These are phyloP conservation scores for Parauchenoglanis punctatus DNA, from an alignment of 2,797 vertebrate species.

Conservation along the genomic window DNA sequence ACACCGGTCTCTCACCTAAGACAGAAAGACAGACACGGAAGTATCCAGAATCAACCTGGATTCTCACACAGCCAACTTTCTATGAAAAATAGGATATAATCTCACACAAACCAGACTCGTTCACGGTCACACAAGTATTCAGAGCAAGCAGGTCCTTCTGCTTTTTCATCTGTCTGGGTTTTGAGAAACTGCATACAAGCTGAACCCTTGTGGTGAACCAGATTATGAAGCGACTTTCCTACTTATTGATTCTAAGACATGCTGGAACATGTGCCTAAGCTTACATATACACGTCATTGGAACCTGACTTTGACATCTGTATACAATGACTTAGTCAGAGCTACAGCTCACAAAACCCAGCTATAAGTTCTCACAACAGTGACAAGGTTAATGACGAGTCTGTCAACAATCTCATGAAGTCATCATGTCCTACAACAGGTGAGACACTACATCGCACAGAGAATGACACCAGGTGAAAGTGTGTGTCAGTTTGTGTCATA, in stretches of 20 bases:
- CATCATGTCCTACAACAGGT: neutral
- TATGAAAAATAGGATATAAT: neutral
- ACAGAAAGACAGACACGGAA: neutral
- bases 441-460: slow-evolving; percentile 9
- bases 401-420: slow-evolving; percentile 33
- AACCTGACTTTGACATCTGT: neutral
- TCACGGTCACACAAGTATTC: neutral
- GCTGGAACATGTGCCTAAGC: neutral
- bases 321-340: neutral
- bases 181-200: neutral
- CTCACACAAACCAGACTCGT: neutral
- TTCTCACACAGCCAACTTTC: neutral
- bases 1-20: neutral
- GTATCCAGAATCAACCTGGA: neutral
- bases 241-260: neutral
- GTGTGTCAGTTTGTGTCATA: slow-evolving; percentile 24
- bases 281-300: neutral
- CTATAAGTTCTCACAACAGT: slow-evolving; percentile 14
- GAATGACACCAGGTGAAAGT: slow-evolving; percentile 32
- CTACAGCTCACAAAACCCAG: neutral
- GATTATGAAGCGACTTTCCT: neutral
- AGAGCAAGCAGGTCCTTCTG: neutral
- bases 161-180: neutral
- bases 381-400: neutral
- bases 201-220: neutral